Percentiles rank a stretch among this genome's conserved stretches.
phyloP scores from a whole-genome alignment of 1,140 invertebrate species.

The Agraylea sexmaculata region DNA sequence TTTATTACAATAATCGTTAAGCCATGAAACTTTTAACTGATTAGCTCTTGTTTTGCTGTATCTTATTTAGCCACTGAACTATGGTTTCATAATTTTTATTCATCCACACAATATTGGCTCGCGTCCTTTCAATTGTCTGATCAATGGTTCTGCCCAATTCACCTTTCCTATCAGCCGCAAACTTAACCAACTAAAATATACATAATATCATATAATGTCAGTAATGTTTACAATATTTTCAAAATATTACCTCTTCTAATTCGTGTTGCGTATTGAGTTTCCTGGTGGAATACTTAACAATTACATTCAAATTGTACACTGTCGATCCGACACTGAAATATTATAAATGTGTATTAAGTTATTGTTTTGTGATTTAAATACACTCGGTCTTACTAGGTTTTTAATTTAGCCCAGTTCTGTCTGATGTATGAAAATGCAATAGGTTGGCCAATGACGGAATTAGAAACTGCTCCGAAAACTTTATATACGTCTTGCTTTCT shows the following conservation, averaged over 20 bases:
- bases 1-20: too few species aligned
- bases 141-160: slow-evolving; percentile 59
- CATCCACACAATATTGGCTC: slow-evolving; percentile 73
- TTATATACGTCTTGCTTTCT: slow-evolving; percentile 65
- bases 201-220: slow-evolving; percentile 1
- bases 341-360: neutral
- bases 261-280: slow-evolving; percentile 62
- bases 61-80: slow-evolving; percentile 54
- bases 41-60: too few species aligned
- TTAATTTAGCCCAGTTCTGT: slow-evolving; percentile 57
- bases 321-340: slow-evolving; percentile 58
- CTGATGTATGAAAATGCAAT: slow-evolving; percentile 63
- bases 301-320: slow-evolving; percentile 53
- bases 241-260: slow-evolving; percentile 51
- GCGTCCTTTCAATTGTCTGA: slow-evolving; percentile 65
- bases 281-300: slow-evolving; percentile 58
- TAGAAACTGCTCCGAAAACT: slow-evolving; percentile 60
- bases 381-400: slow-evolving; percentile 53
- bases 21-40: too few species aligned
- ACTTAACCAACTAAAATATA: slow-evolving; percentile 46
- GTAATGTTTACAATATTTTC: neutral
- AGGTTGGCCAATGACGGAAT: slow-evolving; percentile 57
- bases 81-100: slow-evolving; percentile 59
- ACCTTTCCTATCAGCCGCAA: slow-evolving; percentile 43
- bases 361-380: neutral